Base-by-base conservation (phyloP, 2,888 invertebrate species). In the Hypomecis punctinalis region DNA sequence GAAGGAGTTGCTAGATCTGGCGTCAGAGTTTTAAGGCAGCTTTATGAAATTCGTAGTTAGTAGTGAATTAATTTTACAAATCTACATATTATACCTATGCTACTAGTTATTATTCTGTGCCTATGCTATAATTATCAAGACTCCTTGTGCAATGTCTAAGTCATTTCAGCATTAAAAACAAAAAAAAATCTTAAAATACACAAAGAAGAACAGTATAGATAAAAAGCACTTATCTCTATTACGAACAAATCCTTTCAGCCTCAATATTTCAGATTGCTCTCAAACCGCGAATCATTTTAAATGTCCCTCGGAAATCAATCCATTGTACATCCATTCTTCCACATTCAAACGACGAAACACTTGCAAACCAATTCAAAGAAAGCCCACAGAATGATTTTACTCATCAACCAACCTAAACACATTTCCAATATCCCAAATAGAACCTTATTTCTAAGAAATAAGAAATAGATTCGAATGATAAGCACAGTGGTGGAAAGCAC, bases 301-400 rank as follows among this genome's bases (percentile, higher is more conserved):
- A 68, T 61, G 67, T 67, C 67, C 66, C 60, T 35, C 36, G 10
- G 57, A 70, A 70, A 68, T 63, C 75, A 74, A 77, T 75, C 70
- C 73, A 76, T 79, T 79, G 72, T 78, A 63, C 56, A 69, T 54
- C 70, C 70, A 75, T 73, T 73, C 72, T 70, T 72, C 70, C 65
- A 69, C 74, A 75, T 76, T 77, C 75, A 75, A 78, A 69, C 68
- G 75, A 74, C 75, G 74, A 77, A 77, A 78, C 76, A 78, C 76
- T 81, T 78, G 74, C 78, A 78, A 80, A 81, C 76, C 78, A 80
- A 80, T 81, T 79, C 71, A 64, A 70, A 72, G 73, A 69, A 71
- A 79, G 67, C 66, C 76, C 73, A 75, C 72, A 71, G 66, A 72
- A 77, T 74, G 69, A 78, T 81, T 79, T 72, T 74, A 73, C 76